Conservation (phyloP, 2,113 vertebrate species). For the Lipophrys pholis region DNA sequence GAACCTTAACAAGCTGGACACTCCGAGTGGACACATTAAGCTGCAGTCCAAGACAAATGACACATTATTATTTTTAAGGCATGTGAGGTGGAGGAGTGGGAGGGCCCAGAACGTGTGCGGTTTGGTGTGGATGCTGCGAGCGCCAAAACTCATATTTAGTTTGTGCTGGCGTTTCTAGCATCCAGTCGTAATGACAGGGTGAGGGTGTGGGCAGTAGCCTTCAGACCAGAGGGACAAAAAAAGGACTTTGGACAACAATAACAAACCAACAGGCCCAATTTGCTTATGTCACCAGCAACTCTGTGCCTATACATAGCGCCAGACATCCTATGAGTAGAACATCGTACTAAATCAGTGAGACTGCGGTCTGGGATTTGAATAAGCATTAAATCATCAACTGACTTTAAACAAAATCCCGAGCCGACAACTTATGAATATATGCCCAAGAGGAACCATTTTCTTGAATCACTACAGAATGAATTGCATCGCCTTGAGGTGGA, state of each 20-base stretch:
- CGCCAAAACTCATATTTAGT: slow-evolving; percentile 85
- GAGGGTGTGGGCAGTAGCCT: slow-evolving; percentile 73
- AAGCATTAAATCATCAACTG: slow-evolving; percentile 41
- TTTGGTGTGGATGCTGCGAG: slow-evolving; percentile 65
- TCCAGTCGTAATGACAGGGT: slow-evolving; percentile 81
- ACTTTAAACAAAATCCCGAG: slow-evolving; percentile 48
- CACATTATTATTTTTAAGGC: slow-evolving; percentile 83
- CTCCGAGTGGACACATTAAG: slow-evolving; percentile 50
- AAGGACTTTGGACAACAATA: slow-evolving; percentile 77
- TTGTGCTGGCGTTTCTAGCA: slow-evolving; percentile 74
- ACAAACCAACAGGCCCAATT: slow-evolving; percentile 72
- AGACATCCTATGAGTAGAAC: slow-evolving; percentile 48
- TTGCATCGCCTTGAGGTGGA: slow-evolving; percentile 39
- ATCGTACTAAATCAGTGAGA: slow-evolving; percentile 50
- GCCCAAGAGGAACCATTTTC: not conserved
- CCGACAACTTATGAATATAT: slow-evolving; percentile 34
- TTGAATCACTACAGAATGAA: slow-evolving; percentile 12
- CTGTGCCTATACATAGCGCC: slow-evolving; percentile 48
- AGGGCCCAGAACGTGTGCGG: slow-evolving; percentile 64
- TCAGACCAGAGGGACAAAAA: slow-evolving; percentile 68
- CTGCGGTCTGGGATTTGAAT: slow-evolving; percentile 38
- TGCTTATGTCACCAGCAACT: slow-evolving; percentile 70
- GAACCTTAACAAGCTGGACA: slow-evolving; percentile 61
- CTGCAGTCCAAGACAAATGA: slow-evolving; percentile 79
- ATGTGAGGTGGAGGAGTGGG: slow-evolving; percentile 80